Percentiles rank a stretch among this genome's conserved stretches.
Evolutionary conservation across 2,888 invertebrate species (phyloP).

Genomic region (Apodemia zela): DNA sequence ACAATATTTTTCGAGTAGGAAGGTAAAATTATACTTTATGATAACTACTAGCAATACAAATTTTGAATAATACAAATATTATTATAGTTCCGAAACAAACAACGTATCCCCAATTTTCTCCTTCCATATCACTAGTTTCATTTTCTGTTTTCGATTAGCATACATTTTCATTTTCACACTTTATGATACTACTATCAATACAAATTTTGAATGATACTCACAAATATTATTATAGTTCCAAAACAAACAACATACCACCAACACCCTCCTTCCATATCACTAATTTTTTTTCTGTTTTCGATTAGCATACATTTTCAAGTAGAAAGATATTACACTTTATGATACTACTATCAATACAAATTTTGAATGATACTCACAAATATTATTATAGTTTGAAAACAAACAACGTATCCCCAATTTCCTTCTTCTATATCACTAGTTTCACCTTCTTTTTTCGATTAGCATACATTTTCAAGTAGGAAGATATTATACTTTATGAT

Average conservation of each 20-base stretch:
- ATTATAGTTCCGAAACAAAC: constrained; percentile 82
- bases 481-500: no score
- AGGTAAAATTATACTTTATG: no score
- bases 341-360: not conserved
- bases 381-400: constrained; percentile 81
- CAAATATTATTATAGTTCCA: constrained; percentile 82
- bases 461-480: no score
- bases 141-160: constrained; percentile 23
- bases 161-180: not conserved
- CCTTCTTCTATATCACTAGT: constrained; percentile 35
- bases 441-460: constrained; percentile 21
- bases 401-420: constrained; percentile 83
- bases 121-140: constrained; percentile 33
- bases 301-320: not conserved
- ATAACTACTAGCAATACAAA: not conserved
- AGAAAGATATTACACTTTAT: not conserved
- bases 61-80: constrained; percentile 66
- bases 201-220: constrained; percentile 57
- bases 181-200: not conserved
- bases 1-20: no score
- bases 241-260: constrained; percentile 85
- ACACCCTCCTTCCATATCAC: constrained; percentile 34
- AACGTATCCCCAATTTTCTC: constrained; percentile 80
- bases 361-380: constrained; percentile 76
- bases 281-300: constrained; percentile 19